Evolutionary conservation across 92 coral and sea anemone genomes (phyloP), one percentile per base, ranked within the genome.

Genomic region (Pocillopora grandis): DNA sequence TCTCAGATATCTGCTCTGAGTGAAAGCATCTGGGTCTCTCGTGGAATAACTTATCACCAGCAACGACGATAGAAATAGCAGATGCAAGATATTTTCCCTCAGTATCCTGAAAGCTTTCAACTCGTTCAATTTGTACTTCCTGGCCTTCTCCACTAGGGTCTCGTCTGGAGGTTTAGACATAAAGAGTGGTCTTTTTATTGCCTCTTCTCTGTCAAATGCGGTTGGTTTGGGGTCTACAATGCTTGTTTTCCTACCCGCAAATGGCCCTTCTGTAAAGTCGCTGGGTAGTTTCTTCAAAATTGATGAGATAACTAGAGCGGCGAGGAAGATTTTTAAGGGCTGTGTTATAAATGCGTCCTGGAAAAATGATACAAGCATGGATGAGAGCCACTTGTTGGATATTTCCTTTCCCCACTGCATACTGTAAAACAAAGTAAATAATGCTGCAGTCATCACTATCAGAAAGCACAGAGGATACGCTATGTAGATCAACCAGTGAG

Each of bases 341-440:
- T 93, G 96, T 6, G 77, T 75, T 12, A 93, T 66, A 36, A 91
- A 86, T 1, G 88, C 81, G 69, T 93, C 96, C 79, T 93, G 96
- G 15, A 93, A 76, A 19, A 93, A 86, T 15, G 96, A 93, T 49
- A 93, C 81, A 13, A 89, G 66, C 86, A 93, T 84, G 14, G 96
- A 93, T 11, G 89, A 71, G 1, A 93, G 71, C 96, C 96, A 93
- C 71, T 91, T 65, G 75, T 93, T 87, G 0, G 94, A 82, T 6
- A 62, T 88, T 11, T 90, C 91, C 60, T 78, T 80, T 42, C 96
- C 96, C 96, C 96, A 93, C 62, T 52, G 64, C 87, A 93, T 93
- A 71, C 97, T 91, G 74, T 93, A 94, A 69, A 94, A 92, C 80
- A 92, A 82, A 12, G 93, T 90, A 60, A 94, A 87, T 19, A 81